Conservation (phyloP, 2,888 invertebrate genomes). For the Ennomos fuscantarius region DNA sequence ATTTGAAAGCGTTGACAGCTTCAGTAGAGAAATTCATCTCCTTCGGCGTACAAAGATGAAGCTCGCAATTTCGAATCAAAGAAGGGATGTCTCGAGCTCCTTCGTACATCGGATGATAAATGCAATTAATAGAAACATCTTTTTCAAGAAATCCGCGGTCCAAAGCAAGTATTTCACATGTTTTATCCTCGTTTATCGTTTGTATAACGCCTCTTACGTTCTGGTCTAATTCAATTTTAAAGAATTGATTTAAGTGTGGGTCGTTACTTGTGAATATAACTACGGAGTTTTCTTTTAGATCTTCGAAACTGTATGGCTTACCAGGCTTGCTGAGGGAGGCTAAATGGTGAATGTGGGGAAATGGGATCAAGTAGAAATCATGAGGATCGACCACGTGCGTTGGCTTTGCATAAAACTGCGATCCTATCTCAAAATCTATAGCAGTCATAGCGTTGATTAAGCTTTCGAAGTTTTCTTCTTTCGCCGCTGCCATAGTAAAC, state of each 20-base stretch:
- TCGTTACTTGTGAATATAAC: slow-evolving; percentile 14
- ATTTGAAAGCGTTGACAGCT: slow-evolving; percentile 15
- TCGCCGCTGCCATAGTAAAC: slow-evolving; percentile 1
- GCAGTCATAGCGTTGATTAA: slow-evolving; percentile 4
- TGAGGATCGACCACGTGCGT: slow-evolving; percentile 15
- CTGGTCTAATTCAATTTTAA: slow-evolving; percentile 6
- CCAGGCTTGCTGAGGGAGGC: slow-evolving; percentile 8
- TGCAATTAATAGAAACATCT: slow-evolving; percentile 5
- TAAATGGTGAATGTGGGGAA: neutral
- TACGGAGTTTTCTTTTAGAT: slow-evolving; percentile 3
- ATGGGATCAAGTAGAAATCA: slow-evolving; percentile 19
- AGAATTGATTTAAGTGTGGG: slow-evolving; percentile 7
- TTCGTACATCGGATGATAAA: slow-evolving; percentile 2
- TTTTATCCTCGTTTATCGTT: slow-evolving; percentile 4
- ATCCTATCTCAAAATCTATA: neutral
- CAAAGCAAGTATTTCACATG: slow-evolving; percentile 8
- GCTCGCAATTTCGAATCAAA: slow-evolving; percentile 10
- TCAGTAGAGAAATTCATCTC: slow-evolving; percentile 3
- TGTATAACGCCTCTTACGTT: slow-evolving; percentile 17
- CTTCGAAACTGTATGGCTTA: neutral
- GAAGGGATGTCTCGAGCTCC: neutral
- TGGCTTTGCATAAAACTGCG: slow-evolving; percentile 10
- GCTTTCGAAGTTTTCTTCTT: neutral
- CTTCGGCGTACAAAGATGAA: slow-evolving; percentile 7
- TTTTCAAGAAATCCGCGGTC: slow-evolving; percentile 19